phyloP scores from a whole-genome alignment of 2,113 vertebrate genomes.

The Megalops atlanticus region DNA sequence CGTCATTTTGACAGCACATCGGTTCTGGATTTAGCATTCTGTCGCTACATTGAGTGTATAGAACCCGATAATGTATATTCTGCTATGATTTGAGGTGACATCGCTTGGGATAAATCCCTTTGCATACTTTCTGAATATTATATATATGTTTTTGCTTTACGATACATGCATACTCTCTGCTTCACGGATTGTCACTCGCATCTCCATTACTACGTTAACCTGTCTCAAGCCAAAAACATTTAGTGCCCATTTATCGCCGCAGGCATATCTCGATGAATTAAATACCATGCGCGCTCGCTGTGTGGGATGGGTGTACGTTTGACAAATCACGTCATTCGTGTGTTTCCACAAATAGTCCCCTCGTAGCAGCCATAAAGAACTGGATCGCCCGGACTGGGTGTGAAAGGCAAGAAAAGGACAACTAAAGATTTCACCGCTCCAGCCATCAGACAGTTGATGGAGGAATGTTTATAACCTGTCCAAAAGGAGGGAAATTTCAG shows the following conservation, averaged over 20 bases:
- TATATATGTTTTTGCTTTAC: not conserved
- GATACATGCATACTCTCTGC: not conserved
- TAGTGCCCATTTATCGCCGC: constrained; percentile 5
- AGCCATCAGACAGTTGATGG: not conserved
- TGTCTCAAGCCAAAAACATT: not conserved
- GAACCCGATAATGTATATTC: not conserved
- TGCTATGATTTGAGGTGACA: no score
- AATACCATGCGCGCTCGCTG: constrained; percentile 28
- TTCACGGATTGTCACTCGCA: not conserved
- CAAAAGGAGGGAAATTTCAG: not conserved
- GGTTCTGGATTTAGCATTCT: not conserved
- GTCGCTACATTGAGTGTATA: not conserved
- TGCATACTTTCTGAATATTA: not conserved
- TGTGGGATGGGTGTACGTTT: constrained; percentile 43
- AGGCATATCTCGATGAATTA: not conserved
- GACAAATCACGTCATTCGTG: constrained; percentile 40
- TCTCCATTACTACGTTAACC: not conserved
- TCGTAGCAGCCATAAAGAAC: constrained; percentile 16
- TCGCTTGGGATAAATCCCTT: no score
- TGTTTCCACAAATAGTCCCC: constrained; percentile 45
- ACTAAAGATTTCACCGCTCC: not conserved
- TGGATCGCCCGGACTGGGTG: constrained; percentile 2
- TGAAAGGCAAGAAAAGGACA: not conserved
- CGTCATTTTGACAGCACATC: constrained; percentile 5
- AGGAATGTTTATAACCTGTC: not conserved